These are phyloP conservation scores for Thera obeliscata DNA, from an alignment of 2,888 invertebrate species.

Conservation along the genomic window DNA sequence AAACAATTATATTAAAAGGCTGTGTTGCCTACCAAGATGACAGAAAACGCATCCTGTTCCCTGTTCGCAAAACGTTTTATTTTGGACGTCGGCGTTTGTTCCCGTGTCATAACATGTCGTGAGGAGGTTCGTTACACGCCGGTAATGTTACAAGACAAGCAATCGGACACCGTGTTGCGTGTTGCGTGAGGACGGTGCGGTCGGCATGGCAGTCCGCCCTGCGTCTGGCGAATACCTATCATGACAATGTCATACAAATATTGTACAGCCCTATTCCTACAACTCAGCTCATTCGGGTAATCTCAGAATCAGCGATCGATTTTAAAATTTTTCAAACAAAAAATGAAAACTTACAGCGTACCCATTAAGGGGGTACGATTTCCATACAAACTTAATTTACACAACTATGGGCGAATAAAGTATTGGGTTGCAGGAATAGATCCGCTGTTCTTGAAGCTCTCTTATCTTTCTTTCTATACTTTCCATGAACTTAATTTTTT, in stretches of 20 bases:
- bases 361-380: no score
- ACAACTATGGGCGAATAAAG: no score
- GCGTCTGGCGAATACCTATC: constrained; percentile 26
- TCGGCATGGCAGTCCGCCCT: constrained; percentile 7
- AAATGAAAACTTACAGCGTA: no score
- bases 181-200: constrained; percentile 48
- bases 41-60: no score
- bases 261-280: background rate
- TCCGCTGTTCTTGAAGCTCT: no score
- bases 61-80: constrained; percentile 28
- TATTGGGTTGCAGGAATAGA: no score
- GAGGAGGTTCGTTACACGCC: constrained; percentile 65
- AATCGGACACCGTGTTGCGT: constrained; percentile 74
- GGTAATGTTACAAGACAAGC: constrained; percentile 67
- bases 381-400: no score
- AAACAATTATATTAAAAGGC: no score
- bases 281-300: no score
- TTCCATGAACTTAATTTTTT: no score
- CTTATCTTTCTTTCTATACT: no score
- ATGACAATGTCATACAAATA: constrained; percentile 31
- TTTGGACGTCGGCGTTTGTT: constrained; percentile 66
- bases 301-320: background rate
- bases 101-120: constrained; percentile 77
- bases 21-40: no score
- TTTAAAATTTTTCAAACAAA: background rate